These are phyloP conservation scores for Pelusios castaneus DNA, from an alignment of 2,113 vertebrate species.

Conservation along the genomic window DNA sequence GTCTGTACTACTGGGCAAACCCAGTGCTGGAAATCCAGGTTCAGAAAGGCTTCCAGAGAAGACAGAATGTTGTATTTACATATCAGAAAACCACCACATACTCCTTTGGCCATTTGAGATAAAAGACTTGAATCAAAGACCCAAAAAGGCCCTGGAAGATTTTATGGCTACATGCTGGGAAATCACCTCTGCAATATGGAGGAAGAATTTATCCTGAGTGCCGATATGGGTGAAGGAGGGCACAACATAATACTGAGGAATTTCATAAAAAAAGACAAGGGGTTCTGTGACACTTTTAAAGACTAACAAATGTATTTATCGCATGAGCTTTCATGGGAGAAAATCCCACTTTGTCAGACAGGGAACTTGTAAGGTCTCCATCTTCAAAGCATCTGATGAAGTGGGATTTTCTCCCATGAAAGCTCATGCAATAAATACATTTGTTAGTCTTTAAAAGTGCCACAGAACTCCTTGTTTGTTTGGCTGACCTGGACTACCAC, in stretches of 20 bases:
- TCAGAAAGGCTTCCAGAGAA: background rate
- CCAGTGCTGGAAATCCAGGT: background rate
- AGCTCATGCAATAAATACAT: too few relatives aligned
- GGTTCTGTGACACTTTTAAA: too few relatives aligned
- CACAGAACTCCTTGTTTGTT: too few relatives aligned
- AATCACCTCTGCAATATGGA: background rate
- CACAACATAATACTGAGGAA: background rate
- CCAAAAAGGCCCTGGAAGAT: background rate
- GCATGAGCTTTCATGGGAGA: too few relatives aligned
- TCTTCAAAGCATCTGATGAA: too few relatives aligned
- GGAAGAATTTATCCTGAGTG: background rate
- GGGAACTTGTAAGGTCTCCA: too few relatives aligned
- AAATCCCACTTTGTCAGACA: too few relatives aligned
- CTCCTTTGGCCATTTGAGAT: too few relatives aligned
- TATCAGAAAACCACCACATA: background rate
- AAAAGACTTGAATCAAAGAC: background rate
- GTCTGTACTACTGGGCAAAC: background rate
- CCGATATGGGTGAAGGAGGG: background rate
- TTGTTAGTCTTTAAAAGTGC: too few relatives aligned
- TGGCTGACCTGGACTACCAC: too few relatives aligned
- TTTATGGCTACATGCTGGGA: background rate
- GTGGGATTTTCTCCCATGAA: too few relatives aligned
- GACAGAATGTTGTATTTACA: background rate
- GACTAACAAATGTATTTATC: too few relatives aligned
- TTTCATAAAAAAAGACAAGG: background rate